Percentiles rank a stretch among this genome's conserved stretches.
phyloP scores from a whole-genome alignment of 2,797 vertebrate genomes.

The Peromyscus nudipes region DNA sequence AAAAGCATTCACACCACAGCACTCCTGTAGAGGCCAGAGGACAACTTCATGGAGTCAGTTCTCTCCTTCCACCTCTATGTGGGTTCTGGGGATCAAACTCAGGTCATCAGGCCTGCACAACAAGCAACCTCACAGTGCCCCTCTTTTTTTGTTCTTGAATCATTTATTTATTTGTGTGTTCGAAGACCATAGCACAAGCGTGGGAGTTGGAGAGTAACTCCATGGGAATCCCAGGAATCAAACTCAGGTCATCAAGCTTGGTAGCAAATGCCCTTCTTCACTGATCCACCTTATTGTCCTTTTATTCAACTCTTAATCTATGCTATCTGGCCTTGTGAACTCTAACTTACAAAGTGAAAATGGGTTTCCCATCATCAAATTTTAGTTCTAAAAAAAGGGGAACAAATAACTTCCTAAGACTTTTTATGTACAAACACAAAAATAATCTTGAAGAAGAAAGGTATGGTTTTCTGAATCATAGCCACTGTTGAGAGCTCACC shows the following conservation, averaged over 20 bases:
- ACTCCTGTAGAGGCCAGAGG: neutral
- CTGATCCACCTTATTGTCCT: neutral
- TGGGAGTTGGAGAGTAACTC: neutral
- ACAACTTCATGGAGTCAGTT: neutral
- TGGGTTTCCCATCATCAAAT: neutral
- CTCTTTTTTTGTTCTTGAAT: neutral
- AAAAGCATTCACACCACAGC: neutral
- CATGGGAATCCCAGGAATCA: neutral
- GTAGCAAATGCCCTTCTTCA: neutral
- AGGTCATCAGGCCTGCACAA: too few relatives aligned
- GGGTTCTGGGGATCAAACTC: too few relatives aligned
- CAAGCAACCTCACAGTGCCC: neutral
- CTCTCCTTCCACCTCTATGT: too few relatives aligned
- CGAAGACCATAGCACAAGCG: neutral
- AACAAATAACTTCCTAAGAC: slow-evolving; percentile 40
- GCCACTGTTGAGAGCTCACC: neutral
- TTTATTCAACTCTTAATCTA: neutral
- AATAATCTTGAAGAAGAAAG: slow-evolving; percentile 48
- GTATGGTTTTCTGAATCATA: slow-evolving; percentile 25
- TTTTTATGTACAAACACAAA: slow-evolving; percentile 61
- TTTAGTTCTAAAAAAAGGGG: slow-evolving; percentile 56
- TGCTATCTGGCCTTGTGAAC: neutral
- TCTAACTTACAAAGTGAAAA: slow-evolving; percentile 67
- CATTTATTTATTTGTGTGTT: neutral
- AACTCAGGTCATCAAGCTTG: neutral